These are phyloP conservation scores for Crocodylus rhombifer DNA, from an alignment of 2,797 vertebrate species.

Conservation along the genomic window DNA sequence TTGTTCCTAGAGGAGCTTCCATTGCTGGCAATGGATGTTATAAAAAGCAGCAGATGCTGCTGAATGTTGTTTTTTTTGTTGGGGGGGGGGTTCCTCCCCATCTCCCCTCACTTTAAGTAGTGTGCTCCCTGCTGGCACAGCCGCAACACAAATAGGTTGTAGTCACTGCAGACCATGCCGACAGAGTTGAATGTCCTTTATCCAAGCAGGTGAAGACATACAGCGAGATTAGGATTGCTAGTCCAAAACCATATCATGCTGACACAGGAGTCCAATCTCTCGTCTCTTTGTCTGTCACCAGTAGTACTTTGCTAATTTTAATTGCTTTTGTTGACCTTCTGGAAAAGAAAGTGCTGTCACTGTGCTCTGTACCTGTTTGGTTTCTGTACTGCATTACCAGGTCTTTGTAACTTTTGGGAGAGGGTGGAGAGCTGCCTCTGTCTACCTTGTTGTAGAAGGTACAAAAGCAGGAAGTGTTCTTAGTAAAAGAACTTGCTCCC, in stretches of 20 bases:
- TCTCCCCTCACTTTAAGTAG: accelerated
- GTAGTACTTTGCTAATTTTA: conserved; percentile 2
- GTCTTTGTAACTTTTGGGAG: neutral
- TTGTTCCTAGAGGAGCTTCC: neutral
- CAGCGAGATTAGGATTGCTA: neutral
- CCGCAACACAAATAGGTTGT: neutral
- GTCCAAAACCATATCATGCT: neutral
- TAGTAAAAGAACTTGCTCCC: conserved; percentile 49
- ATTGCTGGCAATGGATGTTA: conserved; percentile 62
- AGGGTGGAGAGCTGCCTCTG: neutral
- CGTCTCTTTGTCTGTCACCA: neutral
- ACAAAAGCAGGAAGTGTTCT: neutral
- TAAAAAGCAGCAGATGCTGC: neutral
- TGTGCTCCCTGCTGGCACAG: accelerated
- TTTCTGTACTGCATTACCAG: neutral
- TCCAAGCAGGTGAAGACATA: conserved; percentile 3
- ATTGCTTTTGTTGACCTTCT: conserved; percentile 30
- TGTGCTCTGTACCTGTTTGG: conserved; percentile 23
- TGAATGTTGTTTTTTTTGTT: accelerated
- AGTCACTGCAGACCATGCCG: neutral
- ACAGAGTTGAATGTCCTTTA: conserved; percentile 49
- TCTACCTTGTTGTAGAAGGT: neutral
- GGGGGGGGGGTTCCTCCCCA: neutral
- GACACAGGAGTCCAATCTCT: neutral
- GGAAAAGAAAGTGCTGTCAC: conserved; percentile 28